Evolutionary conservation across 2,888 invertebrate species (phyloP).

Genomic region (Achlya flavicornis): DNA sequence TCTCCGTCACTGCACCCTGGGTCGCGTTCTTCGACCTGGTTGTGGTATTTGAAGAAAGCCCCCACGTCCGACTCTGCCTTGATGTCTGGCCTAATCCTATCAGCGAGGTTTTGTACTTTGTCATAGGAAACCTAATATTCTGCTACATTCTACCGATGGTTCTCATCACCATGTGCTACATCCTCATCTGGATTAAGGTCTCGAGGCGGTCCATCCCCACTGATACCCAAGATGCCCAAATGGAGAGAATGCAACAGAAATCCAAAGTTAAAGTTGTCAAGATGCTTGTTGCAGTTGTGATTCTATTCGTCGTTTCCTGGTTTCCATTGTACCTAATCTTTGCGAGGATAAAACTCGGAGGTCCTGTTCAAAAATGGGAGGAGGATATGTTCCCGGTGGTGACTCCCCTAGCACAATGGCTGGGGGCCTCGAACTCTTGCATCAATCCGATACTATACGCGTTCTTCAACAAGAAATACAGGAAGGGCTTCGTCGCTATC

Average conservation of each 20-base stretch:
- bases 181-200: constrained; percentile 95
- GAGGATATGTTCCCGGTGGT: constrained; percentile 91
- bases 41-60: constrained; percentile 88
- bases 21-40: constrained; percentile 94
- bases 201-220: constrained; percentile 95
- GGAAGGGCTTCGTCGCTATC: constrained; percentile 94
- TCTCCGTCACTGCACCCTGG: constrained; percentile 95
- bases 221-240: constrained; percentile 94
- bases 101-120: constrained; percentile 93
- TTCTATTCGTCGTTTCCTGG: constrained; percentile 97
- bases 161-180: constrained; percentile 95
- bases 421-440: constrained; percentile 97
- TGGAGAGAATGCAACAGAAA: constrained; percentile 96
- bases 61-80: constrained; percentile 89
- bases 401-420: constrained; percentile 95
- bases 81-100: constrained; percentile 94
- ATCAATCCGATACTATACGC: constrained; percentile 97
- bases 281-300: constrained; percentile 96
- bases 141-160: constrained; percentile 96
- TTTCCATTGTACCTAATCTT: constrained; percentile 95
- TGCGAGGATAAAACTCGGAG: constrained; percentile 92
- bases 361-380: constrained; percentile 89
- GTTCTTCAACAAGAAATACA: constrained; percentile 97
- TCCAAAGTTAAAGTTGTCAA: constrained; percentile 97
- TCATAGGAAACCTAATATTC: constrained; percentile 93